Evolutionary conservation across 2,797 vertebrate genomes (phyloP), one percentile per base, ranked within the genome.

Genomic region (Rallus crepitans): DNA sequence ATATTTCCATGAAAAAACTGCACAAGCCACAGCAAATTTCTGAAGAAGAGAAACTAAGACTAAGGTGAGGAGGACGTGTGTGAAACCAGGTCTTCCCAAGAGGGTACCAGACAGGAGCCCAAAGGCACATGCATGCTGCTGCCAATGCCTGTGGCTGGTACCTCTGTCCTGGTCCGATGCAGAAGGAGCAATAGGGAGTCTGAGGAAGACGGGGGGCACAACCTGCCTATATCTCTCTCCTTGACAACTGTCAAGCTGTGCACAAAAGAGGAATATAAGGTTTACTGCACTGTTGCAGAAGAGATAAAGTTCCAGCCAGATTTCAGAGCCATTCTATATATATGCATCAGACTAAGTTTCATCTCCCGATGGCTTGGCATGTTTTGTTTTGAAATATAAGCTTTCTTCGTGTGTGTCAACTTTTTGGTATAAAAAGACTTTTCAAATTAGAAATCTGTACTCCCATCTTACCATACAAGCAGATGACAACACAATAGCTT

Each of bases 41-140:
- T 55, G 30, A 76, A 61, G 27, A 9, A 31, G 15, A 27, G 61
- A n/a, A 66, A 40, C 8, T 8, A 47, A 81, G 24, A 30, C 5
- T 0, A 2, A 83, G 20, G 31, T 2, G 16, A 59, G 39, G 10
- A 27, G 7, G 15, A 33, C 37, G 19, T 2, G 5, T 0, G 2
- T 33, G 50, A 63, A 68, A 37, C 7, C 56, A 59, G n/a, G n/a
- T 7, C 24, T 48, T 35, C 40, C 37, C 23, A 8, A 50, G 21
- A 42, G 11, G 18, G 23, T 24, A 15, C n/a, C 55, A 15, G 37
- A 4, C 15, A 24, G 33, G 12, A 90, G 40, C 20, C 48, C 28
- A 7, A 14, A 4, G 37, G 4, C 42, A 4, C 14, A 13, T 7
- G 30, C 18, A 2, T 5, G 61, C 24, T 33, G 6, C 4, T 23